Evolutionary conservation across 2,113 vertebrate genomes (phyloP).

Genomic region (Cochlearius cochlearius): DNA sequence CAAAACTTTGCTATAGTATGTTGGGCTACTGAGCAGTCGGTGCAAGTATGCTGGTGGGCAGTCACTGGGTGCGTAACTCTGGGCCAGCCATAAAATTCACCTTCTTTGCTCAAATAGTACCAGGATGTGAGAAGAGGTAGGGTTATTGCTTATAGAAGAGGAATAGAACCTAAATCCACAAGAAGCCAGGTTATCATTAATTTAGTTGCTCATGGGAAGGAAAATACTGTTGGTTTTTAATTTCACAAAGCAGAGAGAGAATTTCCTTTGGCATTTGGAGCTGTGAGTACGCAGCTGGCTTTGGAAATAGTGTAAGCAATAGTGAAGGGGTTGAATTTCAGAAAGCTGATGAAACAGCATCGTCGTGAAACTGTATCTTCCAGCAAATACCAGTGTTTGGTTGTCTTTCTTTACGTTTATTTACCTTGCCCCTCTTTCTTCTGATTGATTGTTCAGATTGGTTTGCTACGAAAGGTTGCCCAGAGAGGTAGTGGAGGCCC

Average conservation of each 20-base stretch:
- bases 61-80: not conserved
- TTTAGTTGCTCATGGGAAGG: not conserved
- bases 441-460: not conserved
- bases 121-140: not conserved
- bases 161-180: not conserved
- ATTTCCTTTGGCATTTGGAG: not conserved
- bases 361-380: not conserved
- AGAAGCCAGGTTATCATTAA: not conserved
- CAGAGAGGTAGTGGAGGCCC: too few relatives aligned
- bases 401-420: conserved; percentile 16
- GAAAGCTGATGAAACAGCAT: not conserved
- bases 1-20: not conserved
- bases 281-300: not conserved
- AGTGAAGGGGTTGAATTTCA: not conserved
- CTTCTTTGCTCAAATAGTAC: not conserved
- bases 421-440: not conserved
- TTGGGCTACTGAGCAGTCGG: not conserved
- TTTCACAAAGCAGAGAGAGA: not conserved
- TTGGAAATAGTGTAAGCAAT: not conserved
- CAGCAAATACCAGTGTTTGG: not conserved
- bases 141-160: not conserved
- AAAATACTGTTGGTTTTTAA: not conserved
- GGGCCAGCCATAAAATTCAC: not conserved
- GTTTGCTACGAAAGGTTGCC: not conserved
- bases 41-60: not conserved